phyloP scores from a whole-genome alignment of 2,113 vertebrate genomes.

The Odobenus rosmarus region DNA sequence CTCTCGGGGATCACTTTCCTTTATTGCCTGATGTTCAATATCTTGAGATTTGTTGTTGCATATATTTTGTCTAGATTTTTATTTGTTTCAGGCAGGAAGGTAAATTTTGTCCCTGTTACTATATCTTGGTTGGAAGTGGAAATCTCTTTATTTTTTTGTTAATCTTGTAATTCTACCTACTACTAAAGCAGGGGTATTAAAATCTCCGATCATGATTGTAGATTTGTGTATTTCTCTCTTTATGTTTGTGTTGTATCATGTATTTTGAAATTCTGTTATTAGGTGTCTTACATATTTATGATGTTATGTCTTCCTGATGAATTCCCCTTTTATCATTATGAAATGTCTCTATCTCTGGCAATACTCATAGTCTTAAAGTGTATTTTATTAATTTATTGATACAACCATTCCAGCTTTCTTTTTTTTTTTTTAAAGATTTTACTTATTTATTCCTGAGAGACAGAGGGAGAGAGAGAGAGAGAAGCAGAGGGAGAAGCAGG shows the following conservation, averaged over 20 bases:
- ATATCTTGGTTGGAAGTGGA: not conserved
- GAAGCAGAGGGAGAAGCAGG: too few relatives aligned
- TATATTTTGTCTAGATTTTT: constrained; percentile 29
- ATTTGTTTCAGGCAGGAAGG: not conserved
- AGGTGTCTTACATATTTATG: not conserved
- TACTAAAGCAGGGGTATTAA: not conserved
- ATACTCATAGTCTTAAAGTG: not conserved
- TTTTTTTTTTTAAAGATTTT: not conserved
- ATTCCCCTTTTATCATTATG: not conserved
- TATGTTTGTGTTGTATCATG: not conserved
- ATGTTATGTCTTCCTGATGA: not conserved
- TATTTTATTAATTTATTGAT: not conserved
- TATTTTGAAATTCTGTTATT: constrained; percentile 5
- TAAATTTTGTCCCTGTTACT: not conserved
- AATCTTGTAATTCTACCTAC: not conserved
- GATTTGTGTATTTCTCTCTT: not conserved
- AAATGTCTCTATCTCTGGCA: not conserved
- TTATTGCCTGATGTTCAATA: not conserved
- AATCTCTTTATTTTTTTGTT: not conserved
- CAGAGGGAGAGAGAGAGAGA: too few relatives aligned
- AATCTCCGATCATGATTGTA: not conserved
- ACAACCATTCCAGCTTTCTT: not conserved
- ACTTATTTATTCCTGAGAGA: too few relatives aligned
- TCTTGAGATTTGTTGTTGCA: not conserved
- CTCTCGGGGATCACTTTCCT: not conserved